These are phyloP conservation scores for Dryobota labecula DNA, from an alignment of 2,888 invertebrate genomes.

Conservation along the genomic window DNA sequence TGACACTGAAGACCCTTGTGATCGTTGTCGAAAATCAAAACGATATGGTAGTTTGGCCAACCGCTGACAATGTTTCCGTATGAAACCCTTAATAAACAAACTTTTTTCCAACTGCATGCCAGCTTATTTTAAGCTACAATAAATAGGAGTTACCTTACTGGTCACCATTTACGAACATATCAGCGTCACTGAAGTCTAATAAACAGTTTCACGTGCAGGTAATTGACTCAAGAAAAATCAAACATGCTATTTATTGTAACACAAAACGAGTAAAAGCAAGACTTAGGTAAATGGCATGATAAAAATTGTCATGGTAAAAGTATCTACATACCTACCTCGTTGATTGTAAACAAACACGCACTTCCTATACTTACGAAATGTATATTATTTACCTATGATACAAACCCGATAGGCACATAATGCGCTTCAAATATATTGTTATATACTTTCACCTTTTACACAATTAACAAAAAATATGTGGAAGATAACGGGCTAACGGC, in stretches of 20 bases:
- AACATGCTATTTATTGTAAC: slow-evolving; percentile 37
- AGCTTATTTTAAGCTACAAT: neutral
- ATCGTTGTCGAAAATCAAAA: neutral
- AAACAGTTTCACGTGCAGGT: slow-evolving; percentile 46
- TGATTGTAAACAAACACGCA: slow-evolving; percentile 58
- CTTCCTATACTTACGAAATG: slow-evolving; percentile 66
- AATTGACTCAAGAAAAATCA: slow-evolving; percentile 48
- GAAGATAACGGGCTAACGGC: slow-evolving; percentile 18
- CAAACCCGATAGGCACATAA: neutral
- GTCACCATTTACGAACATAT: neutral
- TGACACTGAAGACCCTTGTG: neutral
- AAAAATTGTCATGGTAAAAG: slow-evolving; percentile 43
- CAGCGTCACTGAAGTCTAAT: neutral
- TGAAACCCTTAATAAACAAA: neutral
- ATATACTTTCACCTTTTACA: slow-evolving; percentile 47
- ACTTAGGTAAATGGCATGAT: slow-evolving; percentile 24
- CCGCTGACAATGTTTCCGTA: neutral
- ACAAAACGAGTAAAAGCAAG: slow-evolving; percentile 24
- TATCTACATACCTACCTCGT: neutral
- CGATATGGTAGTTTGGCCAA: neutral
- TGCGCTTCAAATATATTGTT: neutral
- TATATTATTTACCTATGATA: slow-evolving; percentile 57
- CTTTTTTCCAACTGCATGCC: neutral
- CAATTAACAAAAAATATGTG: neutral
- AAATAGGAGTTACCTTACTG: neutral